Conservation (phyloP, 2,888 invertebrate genomes). For the Heliconius sara region DNA sequence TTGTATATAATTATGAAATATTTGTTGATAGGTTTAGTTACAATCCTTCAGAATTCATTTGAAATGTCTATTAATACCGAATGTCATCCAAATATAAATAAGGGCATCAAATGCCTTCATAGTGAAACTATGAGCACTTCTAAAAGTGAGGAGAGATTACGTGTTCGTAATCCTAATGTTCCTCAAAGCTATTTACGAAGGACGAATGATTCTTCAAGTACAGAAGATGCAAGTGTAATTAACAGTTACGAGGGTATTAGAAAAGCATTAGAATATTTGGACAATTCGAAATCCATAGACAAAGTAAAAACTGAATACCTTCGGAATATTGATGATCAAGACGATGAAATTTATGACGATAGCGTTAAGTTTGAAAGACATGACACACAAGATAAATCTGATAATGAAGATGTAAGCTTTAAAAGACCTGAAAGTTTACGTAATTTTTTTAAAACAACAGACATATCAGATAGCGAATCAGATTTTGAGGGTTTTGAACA, state of each 20-base stretch:
- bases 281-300: slow-evolving; percentile 1
- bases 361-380: background rate
- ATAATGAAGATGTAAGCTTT: background rate
- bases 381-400: background rate
- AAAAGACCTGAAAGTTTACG: background rate
- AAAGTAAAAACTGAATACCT: background rate
- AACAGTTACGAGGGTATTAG: slow-evolving; percentile 3
- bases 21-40: slow-evolving; percentile 2
- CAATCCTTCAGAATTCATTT: background rate
- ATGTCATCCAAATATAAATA: background rate
- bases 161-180: background rate
- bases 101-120: background rate
- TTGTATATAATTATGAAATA: background rate
- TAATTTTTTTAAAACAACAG: background rate
- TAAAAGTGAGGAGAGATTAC: background rate
- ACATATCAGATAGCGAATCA: background rate
- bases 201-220: background rate
- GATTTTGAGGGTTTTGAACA: background rate
- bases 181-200: background rate
- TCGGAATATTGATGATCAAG: background rate
- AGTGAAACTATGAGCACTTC: background rate
- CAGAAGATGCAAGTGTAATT: background rate
- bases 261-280: background rate
- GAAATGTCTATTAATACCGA: background rate
- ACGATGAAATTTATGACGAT: background rate